A percentile compares a stretch with the other conserved stretches of the same genome.
Conservation (phyloP, 2,797 vertebrate genomes). For the Zalophus californianus region DNA sequence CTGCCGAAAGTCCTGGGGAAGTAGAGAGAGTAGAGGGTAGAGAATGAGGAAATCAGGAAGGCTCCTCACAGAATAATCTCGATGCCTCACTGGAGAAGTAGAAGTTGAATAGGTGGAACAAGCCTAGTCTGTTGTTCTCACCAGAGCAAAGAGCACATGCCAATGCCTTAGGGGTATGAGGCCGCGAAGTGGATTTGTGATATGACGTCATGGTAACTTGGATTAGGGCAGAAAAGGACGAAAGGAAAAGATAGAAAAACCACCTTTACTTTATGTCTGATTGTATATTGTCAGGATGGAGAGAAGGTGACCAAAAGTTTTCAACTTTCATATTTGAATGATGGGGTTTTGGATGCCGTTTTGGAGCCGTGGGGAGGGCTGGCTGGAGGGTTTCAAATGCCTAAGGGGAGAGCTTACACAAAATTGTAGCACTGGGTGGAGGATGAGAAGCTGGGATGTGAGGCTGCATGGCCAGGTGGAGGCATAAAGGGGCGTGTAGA, state of each 20-base stretch:
- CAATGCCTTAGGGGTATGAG: no score
- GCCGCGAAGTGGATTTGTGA: accelerated
- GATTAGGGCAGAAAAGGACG: background rate
- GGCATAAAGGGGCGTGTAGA: accelerated
- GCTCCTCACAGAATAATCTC: accelerated
- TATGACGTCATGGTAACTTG: background rate
- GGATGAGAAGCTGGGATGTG: background rate
- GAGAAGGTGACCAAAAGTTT: background rate
- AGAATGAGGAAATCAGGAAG: background rate
- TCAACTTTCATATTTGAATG: background rate
- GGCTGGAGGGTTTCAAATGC: background rate
- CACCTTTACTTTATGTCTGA: background rate
- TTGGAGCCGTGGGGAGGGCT: background rate
- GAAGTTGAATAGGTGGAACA: background rate
- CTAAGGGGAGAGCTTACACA: background rate
- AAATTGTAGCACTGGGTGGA: background rate
- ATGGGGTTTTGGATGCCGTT: background rate
- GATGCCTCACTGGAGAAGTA: accelerated
- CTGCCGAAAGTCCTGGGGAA: background rate
- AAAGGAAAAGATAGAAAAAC: background rate
- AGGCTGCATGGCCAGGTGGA: background rate
- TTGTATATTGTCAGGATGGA: background rate
- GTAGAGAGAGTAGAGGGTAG: background rate
- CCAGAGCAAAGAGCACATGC: background rate
- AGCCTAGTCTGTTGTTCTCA: background rate